Conservation (phyloP, 2,888 invertebrate genomes). For the Agrilus cyanescens region DNA sequence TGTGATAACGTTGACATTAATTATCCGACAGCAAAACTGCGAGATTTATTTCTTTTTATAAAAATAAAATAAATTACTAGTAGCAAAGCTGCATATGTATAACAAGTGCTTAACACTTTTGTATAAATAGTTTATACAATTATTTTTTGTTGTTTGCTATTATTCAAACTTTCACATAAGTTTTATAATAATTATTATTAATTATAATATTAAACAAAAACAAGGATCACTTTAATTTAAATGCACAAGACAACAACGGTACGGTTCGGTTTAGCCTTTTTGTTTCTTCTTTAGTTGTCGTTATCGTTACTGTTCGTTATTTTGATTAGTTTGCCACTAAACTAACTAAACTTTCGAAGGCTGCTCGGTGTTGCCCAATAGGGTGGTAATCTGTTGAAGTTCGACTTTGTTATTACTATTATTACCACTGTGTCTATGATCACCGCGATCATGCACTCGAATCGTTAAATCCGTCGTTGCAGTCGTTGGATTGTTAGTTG, state of each 20-base stretch:
- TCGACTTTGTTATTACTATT: slow-evolving; percentile 16
- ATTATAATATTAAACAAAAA: slow-evolving; percentile 22
- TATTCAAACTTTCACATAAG: slow-evolving; percentile 19
- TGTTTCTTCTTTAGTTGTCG: not conserved
- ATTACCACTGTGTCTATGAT: slow-evolving; percentile 14
- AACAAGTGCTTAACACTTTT: slow-evolving; percentile 30
- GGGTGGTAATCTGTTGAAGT: slow-evolving; percentile 27
- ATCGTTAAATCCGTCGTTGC: slow-evolving; percentile 18
- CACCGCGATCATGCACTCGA: slow-evolving; percentile 17
- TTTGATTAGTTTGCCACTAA: slow-evolving; percentile 5
- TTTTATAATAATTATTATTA: slow-evolving; percentile 19
- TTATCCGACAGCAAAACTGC: slow-evolving; percentile 1
- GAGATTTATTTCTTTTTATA: slow-evolving; percentile 11
- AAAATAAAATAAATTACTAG: slow-evolving; percentile 27
- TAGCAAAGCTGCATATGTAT: slow-evolving; percentile 33
- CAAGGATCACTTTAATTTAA: slow-evolving; percentile 24
- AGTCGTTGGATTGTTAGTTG: slow-evolving; percentile 11
- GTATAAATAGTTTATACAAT: slow-evolving; percentile 23
- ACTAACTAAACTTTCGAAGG: slow-evolving; percentile 15
- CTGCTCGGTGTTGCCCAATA: slow-evolving; percentile 17
- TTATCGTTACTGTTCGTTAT: no score
- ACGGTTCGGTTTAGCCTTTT: not conserved
- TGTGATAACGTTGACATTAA: slow-evolving; percentile 27
- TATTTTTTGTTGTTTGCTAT: slow-evolving; percentile 5
- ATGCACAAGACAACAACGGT: slow-evolving; percentile 7